A percentile compares a stretch with the other conserved stretches of the same genome.
These are phyloP conservation scores for Aphelocoma californica DNA, from an alignment of 2,797 vertebrate species.

Conservation along the genomic window DNA sequence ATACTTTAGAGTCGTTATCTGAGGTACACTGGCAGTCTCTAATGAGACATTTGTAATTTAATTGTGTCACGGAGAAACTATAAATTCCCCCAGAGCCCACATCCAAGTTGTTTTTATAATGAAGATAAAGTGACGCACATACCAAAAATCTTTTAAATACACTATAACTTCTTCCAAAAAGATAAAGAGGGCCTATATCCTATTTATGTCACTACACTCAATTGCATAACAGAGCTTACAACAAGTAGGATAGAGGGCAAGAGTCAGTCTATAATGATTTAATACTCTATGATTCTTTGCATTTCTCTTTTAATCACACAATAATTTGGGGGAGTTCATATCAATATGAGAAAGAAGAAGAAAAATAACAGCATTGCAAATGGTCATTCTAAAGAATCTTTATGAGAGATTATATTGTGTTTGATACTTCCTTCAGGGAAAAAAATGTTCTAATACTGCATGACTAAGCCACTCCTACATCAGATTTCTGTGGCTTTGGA, in stretches of 20 bases:
- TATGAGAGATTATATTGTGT: constrained; percentile 19
- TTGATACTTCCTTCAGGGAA: constrained; percentile 42
- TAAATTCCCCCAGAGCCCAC: constrained; percentile 65
- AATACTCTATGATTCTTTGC: constrained; percentile 37
- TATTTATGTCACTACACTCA: constrained; percentile 56
- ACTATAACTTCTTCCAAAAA: constrained; percentile 71
- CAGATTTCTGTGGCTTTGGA: constrained; percentile 22
- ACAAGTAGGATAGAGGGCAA: constrained; percentile 52
- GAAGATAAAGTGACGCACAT: constrained; percentile 77
- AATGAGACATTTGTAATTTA: constrained; percentile 75
- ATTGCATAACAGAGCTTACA: constrained; percentile 67
- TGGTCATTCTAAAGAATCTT: constrained; percentile 45
- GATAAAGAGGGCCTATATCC: constrained; percentile 68
- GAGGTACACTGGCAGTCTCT: constrained; percentile 68
- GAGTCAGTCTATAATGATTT: constrained; percentile 52
- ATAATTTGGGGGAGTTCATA: constrained; percentile 56
- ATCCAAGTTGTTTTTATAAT: constrained; percentile 70
- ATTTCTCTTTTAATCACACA: constrained; percentile 58
- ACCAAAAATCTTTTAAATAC: constrained; percentile 71
- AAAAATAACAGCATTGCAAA: background rate
- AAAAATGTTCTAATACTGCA: background rate
- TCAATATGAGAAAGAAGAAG: constrained; percentile 39
- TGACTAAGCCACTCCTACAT: constrained; percentile 31
- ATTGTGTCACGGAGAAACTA: constrained; percentile 64
- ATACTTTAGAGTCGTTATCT: constrained; percentile 59